Base-by-base conservation (phyloP, 2,888 invertebrate species). In the Halocaridina rubra region DNA sequence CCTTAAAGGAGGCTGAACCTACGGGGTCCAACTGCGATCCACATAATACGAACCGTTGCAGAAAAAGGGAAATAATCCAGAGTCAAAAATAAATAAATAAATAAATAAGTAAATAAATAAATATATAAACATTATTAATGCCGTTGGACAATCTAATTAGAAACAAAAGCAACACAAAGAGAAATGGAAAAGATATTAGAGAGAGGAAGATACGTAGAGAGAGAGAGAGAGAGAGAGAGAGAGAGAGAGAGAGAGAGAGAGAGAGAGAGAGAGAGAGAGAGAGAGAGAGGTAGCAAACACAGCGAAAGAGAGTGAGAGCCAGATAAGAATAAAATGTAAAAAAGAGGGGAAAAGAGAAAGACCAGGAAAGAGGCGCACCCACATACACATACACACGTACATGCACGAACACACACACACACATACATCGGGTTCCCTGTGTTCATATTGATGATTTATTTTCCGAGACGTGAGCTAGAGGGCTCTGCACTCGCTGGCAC, bases 381-480 rank as follows among this genome's bases (percentile, higher is more conserved):
- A 19, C 19, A 24, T 59, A 5, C 22, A 5, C n/a, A 7, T 59
- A 7, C 59, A 59, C 3, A 10, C 3, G n/a, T 10, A 59, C 59
- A 5, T 59, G 4, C n/a, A 59, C 3, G 59, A 10, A n/a, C 59
- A 59, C 5, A 3, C n/a, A 3, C 3, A 59, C n/a, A 22, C 59
- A 3, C 59, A n/a, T 59, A 22, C 22, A 3, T 22, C 13, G 59
- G 3, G 19, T 80, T 72, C 57, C 75, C 81, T 71, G 57, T 76
- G 81, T 81, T 67, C 72, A 81, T 81, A 81, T 81, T 81, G 81
- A 81, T 81, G 81, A 81, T 81, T 76, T 81, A 81, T 81, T 81
- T 81, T 76, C 22, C 76, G 24, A 75, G 59, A 29, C 46, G 76
- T 81, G 59, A 81, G 81, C 76, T 81, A 81, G 81, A 81, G 81